A percentile compares a stretch with the other conserved stretches of the same genome.
Conservation (phyloP, 2,888 invertebrate species). For the Brachylomia viminalis region DNA sequence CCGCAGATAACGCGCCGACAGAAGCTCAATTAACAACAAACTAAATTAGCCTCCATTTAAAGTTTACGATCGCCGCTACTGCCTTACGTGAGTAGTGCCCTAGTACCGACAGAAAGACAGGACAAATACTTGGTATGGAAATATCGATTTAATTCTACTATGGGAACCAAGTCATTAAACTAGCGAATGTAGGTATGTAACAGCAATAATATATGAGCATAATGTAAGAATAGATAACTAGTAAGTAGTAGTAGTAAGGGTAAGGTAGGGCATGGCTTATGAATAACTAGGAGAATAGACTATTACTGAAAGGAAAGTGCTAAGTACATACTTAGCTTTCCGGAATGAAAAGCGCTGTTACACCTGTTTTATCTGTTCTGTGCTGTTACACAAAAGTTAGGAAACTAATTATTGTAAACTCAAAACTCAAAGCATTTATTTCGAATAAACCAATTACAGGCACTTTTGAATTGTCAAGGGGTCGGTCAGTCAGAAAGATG, state of each 20-base stretch:
- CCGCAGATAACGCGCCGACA: constrained; percentile 84
- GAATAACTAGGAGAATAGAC: not conserved
- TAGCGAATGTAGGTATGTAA: not conserved
- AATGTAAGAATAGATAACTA: not conserved
- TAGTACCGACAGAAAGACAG: constrained; percentile 76
- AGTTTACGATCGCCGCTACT: constrained; percentile 89
- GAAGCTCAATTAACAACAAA: constrained; percentile 89
- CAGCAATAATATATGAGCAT: not conserved
- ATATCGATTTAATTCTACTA: not conserved
- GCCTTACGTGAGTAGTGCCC: constrained; percentile 87
- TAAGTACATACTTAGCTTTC: no score
- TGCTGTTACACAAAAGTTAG: not conserved
- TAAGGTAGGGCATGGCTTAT: no score
- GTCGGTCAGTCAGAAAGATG: no score
- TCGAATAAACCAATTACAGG: no score
- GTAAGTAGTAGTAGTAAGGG: no score
- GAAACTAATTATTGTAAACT: not conserved
- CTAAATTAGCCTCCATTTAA: constrained; percentile 90
- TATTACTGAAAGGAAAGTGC: no score
- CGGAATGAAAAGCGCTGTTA: no score
- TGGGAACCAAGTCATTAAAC: not conserved
- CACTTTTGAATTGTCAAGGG: no score
- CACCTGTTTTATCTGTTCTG: no score
- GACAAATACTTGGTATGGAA: constrained; percentile 12
- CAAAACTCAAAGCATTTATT: no score